Conservation (phyloP, 2,888 invertebrate species). For the Drosophila acutilabella region DNA sequence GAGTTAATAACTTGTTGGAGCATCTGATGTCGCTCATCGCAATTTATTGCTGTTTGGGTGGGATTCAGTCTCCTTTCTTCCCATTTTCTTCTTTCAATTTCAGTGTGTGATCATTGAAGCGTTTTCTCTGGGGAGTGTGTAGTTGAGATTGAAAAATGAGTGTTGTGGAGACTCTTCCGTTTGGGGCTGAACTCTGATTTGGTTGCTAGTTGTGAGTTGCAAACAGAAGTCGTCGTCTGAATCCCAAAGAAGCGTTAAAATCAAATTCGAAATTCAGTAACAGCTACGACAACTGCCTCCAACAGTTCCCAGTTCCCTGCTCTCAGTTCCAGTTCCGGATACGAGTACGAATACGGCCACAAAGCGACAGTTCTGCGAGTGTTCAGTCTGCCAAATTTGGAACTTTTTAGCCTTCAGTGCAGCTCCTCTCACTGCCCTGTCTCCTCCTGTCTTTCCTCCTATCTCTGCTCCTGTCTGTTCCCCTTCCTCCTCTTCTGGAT, state of each 20-base stretch:
- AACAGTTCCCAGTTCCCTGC: conserved; percentile 34
- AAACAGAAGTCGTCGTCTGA: conserved; percentile 28
- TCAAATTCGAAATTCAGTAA: conserved; percentile 53
- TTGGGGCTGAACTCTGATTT: conserved; percentile 27
- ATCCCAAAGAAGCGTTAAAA: conserved; percentile 60
- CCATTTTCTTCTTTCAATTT: conserved; percentile 59
- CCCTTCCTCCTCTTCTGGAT: conserved; percentile 4
- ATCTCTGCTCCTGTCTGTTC: not conserved
- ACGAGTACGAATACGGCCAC: conserved; percentile 41
- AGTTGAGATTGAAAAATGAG: conserved; percentile 17
- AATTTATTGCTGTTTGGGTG: conserved; percentile 5
- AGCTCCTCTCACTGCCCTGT: conserved; percentile 15
- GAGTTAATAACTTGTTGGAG: conserved; percentile 63
- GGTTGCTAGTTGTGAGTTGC: conserved; percentile 32
- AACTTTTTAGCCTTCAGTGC: conserved; percentile 63
- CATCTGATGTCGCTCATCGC: conserved; percentile 61
- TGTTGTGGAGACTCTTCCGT: conserved; percentile 19
- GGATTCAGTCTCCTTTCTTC: not conserved
- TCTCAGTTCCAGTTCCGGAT: conserved; percentile 3
- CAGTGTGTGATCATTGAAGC: conserved; percentile 50
- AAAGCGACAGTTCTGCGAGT: conserved; percentile 36
- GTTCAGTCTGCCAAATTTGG: conserved; percentile 70
- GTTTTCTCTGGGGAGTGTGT: not conserved
- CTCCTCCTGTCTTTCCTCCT: not conserved
- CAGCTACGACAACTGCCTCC: conserved; percentile 43